Evolutionary conservation across 30 jellyfish, hydroid and myxozoan genomes (phyloP).

Genomic region (Turritopsis rubra): DNA sequence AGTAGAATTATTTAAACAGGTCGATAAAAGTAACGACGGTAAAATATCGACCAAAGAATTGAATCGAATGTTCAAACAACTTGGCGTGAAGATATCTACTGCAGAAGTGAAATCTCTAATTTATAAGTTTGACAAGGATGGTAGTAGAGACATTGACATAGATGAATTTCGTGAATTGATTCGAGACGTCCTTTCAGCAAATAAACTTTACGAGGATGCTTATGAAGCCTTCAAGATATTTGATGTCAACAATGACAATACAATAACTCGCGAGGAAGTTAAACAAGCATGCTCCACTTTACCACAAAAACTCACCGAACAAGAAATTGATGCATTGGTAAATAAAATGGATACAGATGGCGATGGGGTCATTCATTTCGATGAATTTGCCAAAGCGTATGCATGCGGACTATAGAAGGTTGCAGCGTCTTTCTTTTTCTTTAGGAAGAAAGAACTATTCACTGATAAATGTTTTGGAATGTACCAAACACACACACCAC

Average conservation of each 20-base stretch:
- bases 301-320: constrained; percentile 12
- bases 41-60: constrained; percentile 22
- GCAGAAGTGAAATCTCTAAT: background rate
- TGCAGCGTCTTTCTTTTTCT: too few species aligned
- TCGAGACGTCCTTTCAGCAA: background rate
- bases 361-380: constrained; percentile 24
- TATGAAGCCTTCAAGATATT: constrained; percentile 28
- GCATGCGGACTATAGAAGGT: constrained; percentile 11
- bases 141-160: constrained; percentile 17
- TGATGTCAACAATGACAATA: constrained; percentile 17
- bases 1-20: constrained; percentile 23
- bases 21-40: constrained; percentile 28
- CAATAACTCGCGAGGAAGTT: constrained; percentile 11
- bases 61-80: constrained; percentile 12
- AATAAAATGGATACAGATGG: constrained; percentile 32
- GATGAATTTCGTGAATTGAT: constrained; percentile 29
- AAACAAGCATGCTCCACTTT: constrained; percentile 13
- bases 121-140: constrained; percentile 25
- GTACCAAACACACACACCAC: too few species aligned
- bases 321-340: constrained; percentile 20
- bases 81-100: constrained; percentile 8
- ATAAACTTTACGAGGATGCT: constrained; percentile 9
- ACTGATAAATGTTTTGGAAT: too few species aligned
- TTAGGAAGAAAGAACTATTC: too few species aligned
- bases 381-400: constrained; percentile 33